Evolutionary conservation across 2,797 vertebrate genomes (phyloP).

Genomic region (Hypotaenidia okinawae): DNA sequence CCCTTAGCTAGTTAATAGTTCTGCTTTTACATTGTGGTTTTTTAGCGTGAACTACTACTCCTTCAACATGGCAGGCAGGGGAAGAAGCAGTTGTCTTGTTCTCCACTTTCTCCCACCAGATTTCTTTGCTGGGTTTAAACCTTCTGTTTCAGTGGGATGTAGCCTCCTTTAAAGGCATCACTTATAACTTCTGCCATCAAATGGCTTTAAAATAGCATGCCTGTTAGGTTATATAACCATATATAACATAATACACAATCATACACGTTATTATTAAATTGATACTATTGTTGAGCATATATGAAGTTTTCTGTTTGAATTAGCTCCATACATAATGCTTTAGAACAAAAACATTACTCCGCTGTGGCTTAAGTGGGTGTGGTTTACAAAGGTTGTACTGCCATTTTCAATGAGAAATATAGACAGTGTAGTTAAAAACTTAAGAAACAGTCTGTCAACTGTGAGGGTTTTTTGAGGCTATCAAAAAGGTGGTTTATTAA

Average conservation of each 20-base stretch:
- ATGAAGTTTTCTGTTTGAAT: neutral
- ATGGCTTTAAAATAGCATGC: neutral
- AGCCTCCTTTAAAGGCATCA: neutral
- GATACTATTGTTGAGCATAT: neutral
- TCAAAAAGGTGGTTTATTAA: neutral
- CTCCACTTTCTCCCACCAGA: neutral
- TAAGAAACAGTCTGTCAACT: accelerated
- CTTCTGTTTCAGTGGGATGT: neutral
- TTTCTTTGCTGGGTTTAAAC: neutral
- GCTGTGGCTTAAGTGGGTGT: neutral
- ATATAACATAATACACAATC: neutral
- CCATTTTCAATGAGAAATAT: neutral
- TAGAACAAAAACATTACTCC: neutral
- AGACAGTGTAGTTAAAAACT: neutral
- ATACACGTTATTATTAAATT: accelerated
- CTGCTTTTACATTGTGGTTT: neutral
- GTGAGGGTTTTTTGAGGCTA: neutral
- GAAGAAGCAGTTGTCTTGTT: neutral
- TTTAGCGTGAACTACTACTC: neutral
- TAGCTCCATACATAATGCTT: neutral
- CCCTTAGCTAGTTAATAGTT: neutral
- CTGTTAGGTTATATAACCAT: neutral
- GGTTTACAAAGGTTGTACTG: neutral
- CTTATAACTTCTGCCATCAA: neutral
- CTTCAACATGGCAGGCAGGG: neutral